These are phyloP conservation scores for Cephalopholis sonnerati DNA, from an alignment of 2,113 vertebrate genomes.

Conservation along the genomic window DNA sequence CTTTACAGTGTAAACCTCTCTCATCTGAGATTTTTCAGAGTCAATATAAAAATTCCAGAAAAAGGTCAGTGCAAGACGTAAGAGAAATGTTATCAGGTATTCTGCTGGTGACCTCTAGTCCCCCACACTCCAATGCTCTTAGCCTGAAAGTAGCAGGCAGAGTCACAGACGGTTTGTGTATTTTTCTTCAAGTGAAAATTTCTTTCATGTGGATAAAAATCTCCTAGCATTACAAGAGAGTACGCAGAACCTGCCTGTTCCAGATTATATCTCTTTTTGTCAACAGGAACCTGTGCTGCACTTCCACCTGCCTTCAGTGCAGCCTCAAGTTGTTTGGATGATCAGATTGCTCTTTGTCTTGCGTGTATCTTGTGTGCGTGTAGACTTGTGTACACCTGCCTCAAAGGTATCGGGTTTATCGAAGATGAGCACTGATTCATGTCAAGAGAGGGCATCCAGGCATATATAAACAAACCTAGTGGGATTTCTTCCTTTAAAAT, in stretches of 20 bases:
- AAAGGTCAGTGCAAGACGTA: not conserved
- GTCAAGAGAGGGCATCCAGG: conserved; percentile 51
- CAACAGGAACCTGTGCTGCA: conserved; percentile 49
- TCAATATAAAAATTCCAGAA: not conserved
- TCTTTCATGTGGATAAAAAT: conserved; percentile 66
- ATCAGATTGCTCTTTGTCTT: conserved; percentile 69
- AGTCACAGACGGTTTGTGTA: conserved; percentile 32
- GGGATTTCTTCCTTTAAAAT: conserved; percentile 42
- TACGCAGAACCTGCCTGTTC: conserved; percentile 54
- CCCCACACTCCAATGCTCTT: conserved; percentile 25
- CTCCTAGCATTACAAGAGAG: conserved; percentile 45
- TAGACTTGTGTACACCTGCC: conserved; percentile 28
- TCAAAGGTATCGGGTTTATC: conserved; percentile 49
- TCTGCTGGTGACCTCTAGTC: conserved; percentile 14
- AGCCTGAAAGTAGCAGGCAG: conserved; percentile 20
- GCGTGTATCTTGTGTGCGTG: conserved; percentile 31
- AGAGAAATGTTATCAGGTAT: conserved; percentile 6
- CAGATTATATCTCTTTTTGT: conserved; percentile 67
- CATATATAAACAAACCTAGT: conserved; percentile 45
- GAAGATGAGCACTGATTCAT: conserved; percentile 52
- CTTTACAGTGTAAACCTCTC: not conserved
- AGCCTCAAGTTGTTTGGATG: conserved; percentile 56
- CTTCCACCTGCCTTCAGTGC: conserved; percentile 39
- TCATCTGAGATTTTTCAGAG: not conserved
- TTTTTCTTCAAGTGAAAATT: conserved; percentile 55